These are phyloP conservation scores for mouse (Mus musculus) DNA, from an alignment of 2,113 vertebrate species.

Conservation along the genomic window GRCm39 chr2:141748001-141748500, in stretches of 20 bases:
- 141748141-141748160: not conserved
- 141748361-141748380: not conserved
- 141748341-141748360: conserved; percentile 16
- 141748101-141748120: not conserved
- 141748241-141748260: not conserved
- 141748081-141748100: not conserved
- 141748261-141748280: conserved; percentile 2
- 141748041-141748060: not conserved
- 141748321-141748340: not conserved
- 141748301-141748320: not conserved
- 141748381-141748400: conserved; percentile 14
- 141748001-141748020: not conserved
- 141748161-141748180: not conserved
- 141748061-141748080: not conserved
- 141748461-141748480: not conserved
- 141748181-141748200: not conserved
- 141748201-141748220: not conserved
- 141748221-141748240: not conserved
- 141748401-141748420: not conserved
- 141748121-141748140: not conserved
- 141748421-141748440: not conserved
- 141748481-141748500: accelerated
- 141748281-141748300: not conserved
- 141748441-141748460: not conserved
- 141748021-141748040: not conserved